phyloP scores from a whole-genome alignment of 2,797 vertebrate genomes.

The Brachyrhaphis roseni region DNA sequence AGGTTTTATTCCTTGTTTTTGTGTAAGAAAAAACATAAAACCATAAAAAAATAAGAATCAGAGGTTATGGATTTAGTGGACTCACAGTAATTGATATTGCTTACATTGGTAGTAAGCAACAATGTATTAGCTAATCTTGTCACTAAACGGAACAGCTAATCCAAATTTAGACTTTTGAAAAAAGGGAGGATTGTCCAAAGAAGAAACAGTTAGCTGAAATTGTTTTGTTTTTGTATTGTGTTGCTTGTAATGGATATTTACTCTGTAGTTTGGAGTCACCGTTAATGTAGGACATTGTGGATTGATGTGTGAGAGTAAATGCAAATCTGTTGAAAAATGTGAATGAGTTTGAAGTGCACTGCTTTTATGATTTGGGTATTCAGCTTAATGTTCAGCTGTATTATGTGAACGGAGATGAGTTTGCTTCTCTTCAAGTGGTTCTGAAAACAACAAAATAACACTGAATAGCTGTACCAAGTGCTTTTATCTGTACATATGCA shows the following conservation, averaged over 20 bases:
- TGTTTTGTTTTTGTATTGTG: slow-evolving; percentile 53
- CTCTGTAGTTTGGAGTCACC: not conserved
- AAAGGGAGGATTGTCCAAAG: slow-evolving; percentile 20
- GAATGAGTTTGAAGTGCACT: not conserved
- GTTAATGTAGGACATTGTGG: not conserved
- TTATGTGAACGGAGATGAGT: slow-evolving; percentile 51
- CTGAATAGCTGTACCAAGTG: slow-evolving; percentile 4
- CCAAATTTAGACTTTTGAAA: not conserved
- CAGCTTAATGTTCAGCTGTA: slow-evolving; percentile 23
- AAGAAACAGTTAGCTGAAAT: slow-evolving; percentile 30
- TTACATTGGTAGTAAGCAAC: too few relatives aligned
- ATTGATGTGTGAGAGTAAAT: not conserved
- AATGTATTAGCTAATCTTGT: not conserved
- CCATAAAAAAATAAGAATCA: not conserved
- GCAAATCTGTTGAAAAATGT: not conserved
- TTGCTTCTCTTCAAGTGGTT: slow-evolving; percentile 45
- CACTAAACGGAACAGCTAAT: not conserved
- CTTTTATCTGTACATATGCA: slow-evolving; percentile 24
- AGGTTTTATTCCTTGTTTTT: not conserved
- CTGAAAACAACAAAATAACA: slow-evolving; percentile 40
- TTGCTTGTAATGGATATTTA: slow-evolving; percentile 43
- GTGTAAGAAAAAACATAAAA: not conserved
- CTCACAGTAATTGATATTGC: too few relatives aligned
- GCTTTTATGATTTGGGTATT: slow-evolving; percentile 36
- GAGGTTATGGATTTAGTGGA: not conserved